phyloP scores from a whole-genome alignment of 2,113 vertebrate species.

The Gymnorhina tibicen region DNA sequence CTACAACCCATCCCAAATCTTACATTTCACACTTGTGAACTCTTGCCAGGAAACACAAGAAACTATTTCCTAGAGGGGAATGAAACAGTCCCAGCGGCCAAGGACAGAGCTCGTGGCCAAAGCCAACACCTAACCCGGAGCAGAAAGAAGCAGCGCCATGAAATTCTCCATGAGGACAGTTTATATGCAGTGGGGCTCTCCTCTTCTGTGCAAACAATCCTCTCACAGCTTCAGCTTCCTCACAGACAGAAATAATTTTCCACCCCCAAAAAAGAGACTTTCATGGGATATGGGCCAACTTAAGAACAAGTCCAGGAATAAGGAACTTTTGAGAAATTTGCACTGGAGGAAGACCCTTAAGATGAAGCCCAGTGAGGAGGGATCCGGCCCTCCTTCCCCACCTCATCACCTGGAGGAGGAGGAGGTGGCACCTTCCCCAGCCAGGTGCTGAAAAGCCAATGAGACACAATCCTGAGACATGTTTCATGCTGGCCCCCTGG shows the following conservation, averaged over 20 bases:
- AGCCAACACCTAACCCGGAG: background rate
- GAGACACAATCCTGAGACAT: accelerated
- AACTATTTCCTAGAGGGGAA: background rate
- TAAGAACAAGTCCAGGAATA: background rate
- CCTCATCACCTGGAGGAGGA: background rate
- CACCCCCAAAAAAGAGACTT: background rate
- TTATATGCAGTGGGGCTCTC: background rate
- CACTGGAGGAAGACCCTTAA: background rate
- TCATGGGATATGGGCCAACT: accelerated
- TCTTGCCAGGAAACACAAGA: background rate
- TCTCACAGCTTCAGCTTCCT: background rate
- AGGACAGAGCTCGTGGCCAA: background rate
- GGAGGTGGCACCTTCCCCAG: background rate
- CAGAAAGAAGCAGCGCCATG: background rate
- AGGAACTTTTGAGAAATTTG: background rate
- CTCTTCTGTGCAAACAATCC: background rate
- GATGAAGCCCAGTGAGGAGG: background rate
- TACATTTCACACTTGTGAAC: background rate
- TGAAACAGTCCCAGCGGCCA: background rate
- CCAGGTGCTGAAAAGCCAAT: accelerated
- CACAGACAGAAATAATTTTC: background rate
- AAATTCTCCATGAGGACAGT: background rate
- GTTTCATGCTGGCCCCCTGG: background rate
- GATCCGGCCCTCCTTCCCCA: accelerated
- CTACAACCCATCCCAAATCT: background rate